phyloP scores from a whole-genome alignment of 2,888 invertebrate genomes.

The Melanargia galathea region DNA sequence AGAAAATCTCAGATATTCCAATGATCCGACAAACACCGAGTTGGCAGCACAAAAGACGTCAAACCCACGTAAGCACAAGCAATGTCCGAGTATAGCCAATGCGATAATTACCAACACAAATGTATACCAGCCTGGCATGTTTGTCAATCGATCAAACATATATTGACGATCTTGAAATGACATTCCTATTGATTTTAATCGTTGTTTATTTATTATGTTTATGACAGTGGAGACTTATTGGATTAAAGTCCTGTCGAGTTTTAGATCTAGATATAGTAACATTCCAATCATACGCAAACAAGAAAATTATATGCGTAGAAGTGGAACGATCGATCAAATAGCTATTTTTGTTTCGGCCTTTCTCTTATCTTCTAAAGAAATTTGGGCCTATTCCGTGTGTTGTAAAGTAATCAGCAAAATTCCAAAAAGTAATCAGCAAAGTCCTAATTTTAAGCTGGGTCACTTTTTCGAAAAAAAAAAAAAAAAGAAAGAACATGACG shows the following conservation, averaged over 20 bases:
- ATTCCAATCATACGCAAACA: background rate
- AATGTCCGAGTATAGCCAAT: background rate
- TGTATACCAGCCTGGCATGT: constrained; percentile 28
- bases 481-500: too few species aligned
- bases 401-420: too few species aligned
- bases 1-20: background rate
- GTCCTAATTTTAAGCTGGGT: too few species aligned
- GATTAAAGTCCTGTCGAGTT: constrained; percentile 4
- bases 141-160: constrained; percentile 3
- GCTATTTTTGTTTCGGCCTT: background rate
- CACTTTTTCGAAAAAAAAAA: too few species aligned
- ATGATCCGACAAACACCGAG: background rate
- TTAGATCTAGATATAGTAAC: constrained; percentile 7
- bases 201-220: constrained; percentile 19
- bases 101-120: constrained; percentile 35
- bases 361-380: too few species aligned
- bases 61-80: background rate
- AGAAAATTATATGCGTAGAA: constrained; percentile 1
- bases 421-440: too few species aligned
- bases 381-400: too few species aligned
- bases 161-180: constrained; percentile 1
- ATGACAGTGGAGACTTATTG: constrained; percentile 8
- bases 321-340: background rate
- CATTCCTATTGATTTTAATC: constrained; percentile 25
- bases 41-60: background rate